Evolutionary conservation across 1,140 invertebrate species (phyloP), one percentile per base, ranked within the genome.

Genomic region (Drosophila sproati): DNA sequence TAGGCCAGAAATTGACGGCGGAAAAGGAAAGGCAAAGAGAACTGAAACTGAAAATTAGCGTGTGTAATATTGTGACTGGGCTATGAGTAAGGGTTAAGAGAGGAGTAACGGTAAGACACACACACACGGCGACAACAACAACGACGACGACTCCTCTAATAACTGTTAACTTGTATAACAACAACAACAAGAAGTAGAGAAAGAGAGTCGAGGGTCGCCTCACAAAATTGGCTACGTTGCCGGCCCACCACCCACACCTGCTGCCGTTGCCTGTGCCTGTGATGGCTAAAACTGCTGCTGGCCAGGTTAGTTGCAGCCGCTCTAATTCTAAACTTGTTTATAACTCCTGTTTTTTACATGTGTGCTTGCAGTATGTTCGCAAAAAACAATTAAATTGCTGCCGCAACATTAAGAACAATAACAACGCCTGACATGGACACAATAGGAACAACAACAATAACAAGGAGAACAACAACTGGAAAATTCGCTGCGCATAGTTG

Each of bases 281-380:
- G 64, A 76, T 76, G 61, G 60, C 50, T 52, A 60, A 76, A 64
- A 71, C 67, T 76, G 61, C 69, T 76, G 67, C 68, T 72, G 73
- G 69, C 31, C 68, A 77, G 69, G 73, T 77, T 39, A 56, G 62
- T 55, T 47, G n/a, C 20, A 31, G 28, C 39, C 35, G 28, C 32
- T 34, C 28, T 64, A 41, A 12, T 10, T 39, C 3, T 4, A 10
- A 64, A 48, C 20, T 20, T 69, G 37, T 32, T 41, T 63, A 34
- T 28, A 5, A 67, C 39, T 48, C 34, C 39, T 50, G 12, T 55
- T 50, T 31, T 63, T 31, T 35, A 12, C 61, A 31, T 43, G 52
- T 55, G 12, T 68, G 20, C 20, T 20, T 20, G 20, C 48, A 77
- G 74, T 73, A 77, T 68, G 74, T 77, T 43, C 74, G 74, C 7